Base-by-base conservation (phyloP, 1,140 invertebrate species). In the Sarcophaga peregrina region DNA sequence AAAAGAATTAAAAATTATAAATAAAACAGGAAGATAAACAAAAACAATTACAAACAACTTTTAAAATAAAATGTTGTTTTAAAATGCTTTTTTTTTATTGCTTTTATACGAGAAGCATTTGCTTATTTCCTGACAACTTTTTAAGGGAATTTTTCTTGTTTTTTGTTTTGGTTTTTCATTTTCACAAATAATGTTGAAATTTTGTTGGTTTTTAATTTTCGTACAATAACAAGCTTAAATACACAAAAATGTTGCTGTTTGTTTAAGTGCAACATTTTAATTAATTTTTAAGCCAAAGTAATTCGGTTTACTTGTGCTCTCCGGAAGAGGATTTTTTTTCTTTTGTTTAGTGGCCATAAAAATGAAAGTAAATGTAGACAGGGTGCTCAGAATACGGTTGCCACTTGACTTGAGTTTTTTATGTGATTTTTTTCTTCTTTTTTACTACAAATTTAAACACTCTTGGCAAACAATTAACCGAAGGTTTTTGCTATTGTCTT, bases 251-350 rank as follows among this genome's bases (percentile, higher is more conserved):
- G 25, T 37, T 37, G 4, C 1, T 58, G 54, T 68, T 68, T 20
- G 62, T 68, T 15, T 68, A 9, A 62, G 10, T 68, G n/a, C 2
- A 68, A 68, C 62, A 68, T 68, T 68, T 68, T 68, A 68, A 68
- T 68, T 68, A 68, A 68, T 68, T 68, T 68, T 68, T 68, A 68
- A 68, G 62, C 62, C 62, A 68, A 68, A n/a, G 20, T 10, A 68
- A 25, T 5, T 37, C 4, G 25, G 25, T 37, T 37, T 37, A 37
- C 25, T 37, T 37, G 25, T 37, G 25, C 25, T 37, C 25, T 37
- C n/a, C n/a, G 4, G 4, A 20, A 68, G 62, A 17, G 6, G 15
- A 9, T 17, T 68, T 68, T n/a, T 68, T 0, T n/a, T 5, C 7
- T 58, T 20, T 68, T 68, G 10, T 20, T 8, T 20, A 68, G 20